These are phyloP conservation scores for Darevskia mixta DNA, from an alignment of 2,797 vertebrate species.

Conservation along the genomic window DNA sequence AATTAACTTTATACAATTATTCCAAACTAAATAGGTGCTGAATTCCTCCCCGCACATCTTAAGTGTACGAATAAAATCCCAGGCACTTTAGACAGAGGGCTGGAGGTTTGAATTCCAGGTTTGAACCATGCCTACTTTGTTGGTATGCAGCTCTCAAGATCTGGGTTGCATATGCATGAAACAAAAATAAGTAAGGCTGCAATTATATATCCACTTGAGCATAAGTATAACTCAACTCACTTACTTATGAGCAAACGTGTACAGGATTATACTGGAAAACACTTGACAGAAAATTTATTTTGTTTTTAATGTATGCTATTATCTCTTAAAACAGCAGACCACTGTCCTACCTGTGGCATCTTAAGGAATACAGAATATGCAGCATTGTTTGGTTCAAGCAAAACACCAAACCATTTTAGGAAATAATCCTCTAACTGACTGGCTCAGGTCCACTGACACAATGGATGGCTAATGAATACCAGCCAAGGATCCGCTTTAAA, in stretches of 20 bases:
- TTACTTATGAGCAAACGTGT: background rate
- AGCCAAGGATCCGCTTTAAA: background rate
- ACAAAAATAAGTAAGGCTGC: background rate
- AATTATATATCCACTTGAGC: background rate
- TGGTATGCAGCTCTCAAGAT: background rate
- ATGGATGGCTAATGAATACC: background rate
- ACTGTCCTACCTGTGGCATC: background rate
- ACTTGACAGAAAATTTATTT: background rate
- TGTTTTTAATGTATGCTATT: background rate
- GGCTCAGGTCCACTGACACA: constrained; percentile 5
- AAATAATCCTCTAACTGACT: background rate
- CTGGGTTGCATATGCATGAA: background rate
- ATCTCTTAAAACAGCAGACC: background rate
- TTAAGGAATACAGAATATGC: background rate
- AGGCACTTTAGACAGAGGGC: background rate
- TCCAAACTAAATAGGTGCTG: background rate
- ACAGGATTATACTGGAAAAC: background rate
- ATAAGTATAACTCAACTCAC: background rate
- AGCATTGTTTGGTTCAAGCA: background rate
- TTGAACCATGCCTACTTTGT: background rate
- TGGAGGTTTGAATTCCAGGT: background rate
- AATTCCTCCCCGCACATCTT: background rate
- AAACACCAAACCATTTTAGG: background rate
- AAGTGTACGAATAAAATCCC: background rate
- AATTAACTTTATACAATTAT: background rate